Evolutionary conservation across 2,797 vertebrate genomes (phyloP), one percentile per base, ranked within the genome.

Genomic region (Glossophaga mutica): DNA sequence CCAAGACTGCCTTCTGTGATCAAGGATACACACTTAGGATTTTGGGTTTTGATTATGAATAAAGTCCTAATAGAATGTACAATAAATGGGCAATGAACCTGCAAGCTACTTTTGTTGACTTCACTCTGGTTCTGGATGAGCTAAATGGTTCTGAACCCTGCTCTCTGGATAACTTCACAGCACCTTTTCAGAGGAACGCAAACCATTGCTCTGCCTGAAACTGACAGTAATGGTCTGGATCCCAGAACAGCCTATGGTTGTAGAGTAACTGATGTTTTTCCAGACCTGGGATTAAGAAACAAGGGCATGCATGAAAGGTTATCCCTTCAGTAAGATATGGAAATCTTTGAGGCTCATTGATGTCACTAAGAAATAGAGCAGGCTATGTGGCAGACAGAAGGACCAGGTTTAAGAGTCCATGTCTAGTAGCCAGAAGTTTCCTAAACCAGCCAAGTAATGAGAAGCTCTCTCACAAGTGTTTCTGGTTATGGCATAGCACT

Each of bases 131-230:
- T 26, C 24, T 15, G 1, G 44, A 42, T 6, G 22, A 87, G 8
- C 6, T 44, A 44, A 55, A 11, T 50, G 22, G 7, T 3, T 5
- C 1, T 48, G 19, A 21, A 39, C 2, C 2, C 48, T 52, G 10
- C 83, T 9, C 2, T 88, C 18, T 2, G n/a, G 18, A 12, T 44
- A 6, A 26, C 22, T 46, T 59, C 42, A 84, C 12, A 65, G 10
- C 0, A 6, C 2, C 14, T 3, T 71, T 34, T 26, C 2, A 42
- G 67, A 1, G n/a, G 9, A 76, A 37, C 1, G 7, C 42, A n/a
- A n/a, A 1, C 12, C 2, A 11, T 32, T 52, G 15, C 8, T 15
- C 71, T 26, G 52, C 3, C 22, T 34, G 12, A 32, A 84, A 9
- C 12, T 16, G 15, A 9, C 3, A 42, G 18, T 9, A 22, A 79